A percentile compares a stretch with the other conserved stretches of the same genome.
Conservation (phyloP, 2,888 invertebrate genomes). For the Dryobota labecula region DNA sequence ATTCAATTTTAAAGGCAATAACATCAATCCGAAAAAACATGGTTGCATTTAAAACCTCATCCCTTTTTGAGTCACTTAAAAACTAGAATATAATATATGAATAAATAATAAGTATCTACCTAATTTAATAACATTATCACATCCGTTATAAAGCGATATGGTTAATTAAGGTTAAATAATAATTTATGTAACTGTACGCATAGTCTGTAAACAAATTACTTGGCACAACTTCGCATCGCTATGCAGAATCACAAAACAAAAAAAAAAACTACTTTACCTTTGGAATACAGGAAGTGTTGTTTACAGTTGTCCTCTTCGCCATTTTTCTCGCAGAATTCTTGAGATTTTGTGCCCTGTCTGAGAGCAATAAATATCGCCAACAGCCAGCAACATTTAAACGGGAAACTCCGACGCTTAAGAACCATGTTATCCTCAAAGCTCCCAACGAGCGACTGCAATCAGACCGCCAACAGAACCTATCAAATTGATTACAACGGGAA, state of each 20-base stretch:
- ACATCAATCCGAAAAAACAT: not conserved
- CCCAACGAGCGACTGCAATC: slow-evolving; percentile 74
- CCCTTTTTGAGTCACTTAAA: not conserved
- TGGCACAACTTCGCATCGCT: slow-evolving; percentile 28
- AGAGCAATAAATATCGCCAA: slow-evolving; percentile 75
- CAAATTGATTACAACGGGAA: slow-evolving; percentile 80
- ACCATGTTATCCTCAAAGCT: slow-evolving; percentile 79
- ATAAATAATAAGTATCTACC: not conserved
- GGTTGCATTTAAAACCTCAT: not conserved
- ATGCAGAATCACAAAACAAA: not conserved
- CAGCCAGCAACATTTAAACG: slow-evolving; percentile 76
- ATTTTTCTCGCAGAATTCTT: slow-evolving; percentile 77
- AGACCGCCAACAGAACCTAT: slow-evolving; percentile 66
- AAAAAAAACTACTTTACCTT: slow-evolving; percentile 66
- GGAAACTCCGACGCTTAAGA: slow-evolving; percentile 73
- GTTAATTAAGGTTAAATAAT: slow-evolving; percentile 6
- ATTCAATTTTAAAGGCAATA: not conserved
- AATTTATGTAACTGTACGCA: not conserved
- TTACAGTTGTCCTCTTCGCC: slow-evolving; percentile 70
- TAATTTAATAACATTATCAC: not conserved
- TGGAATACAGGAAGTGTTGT: slow-evolving; percentile 68
- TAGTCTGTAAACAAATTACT: slow-evolving; percentile 6
- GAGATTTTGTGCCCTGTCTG: slow-evolving; percentile 68
- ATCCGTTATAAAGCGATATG: not conserved
- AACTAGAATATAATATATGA: not conserved